Percentiles rank a stretch among this genome's conserved stretches.
These are phyloP conservation scores for Kryphioiulus occultus DNA, from an alignment of 2,888 invertebrate species.

Conservation along the genomic window DNA sequence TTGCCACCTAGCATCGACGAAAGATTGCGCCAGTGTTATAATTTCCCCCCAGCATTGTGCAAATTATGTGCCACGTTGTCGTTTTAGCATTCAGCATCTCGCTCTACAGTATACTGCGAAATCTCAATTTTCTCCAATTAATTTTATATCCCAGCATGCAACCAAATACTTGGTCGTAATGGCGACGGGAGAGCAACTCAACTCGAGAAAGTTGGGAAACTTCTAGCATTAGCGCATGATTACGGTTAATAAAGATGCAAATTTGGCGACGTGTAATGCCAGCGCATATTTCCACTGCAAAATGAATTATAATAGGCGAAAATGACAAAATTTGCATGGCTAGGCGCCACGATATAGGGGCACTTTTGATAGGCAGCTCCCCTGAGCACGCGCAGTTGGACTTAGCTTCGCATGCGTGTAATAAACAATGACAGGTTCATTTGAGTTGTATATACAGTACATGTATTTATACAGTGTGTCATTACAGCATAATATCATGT, in stretches of 20 bases:
- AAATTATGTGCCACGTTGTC: neutral
- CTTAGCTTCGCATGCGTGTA: neutral
- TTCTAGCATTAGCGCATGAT: neutral
- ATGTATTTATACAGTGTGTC: neutral
- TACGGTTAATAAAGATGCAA: constrained; percentile 22
- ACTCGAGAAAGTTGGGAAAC: neutral
- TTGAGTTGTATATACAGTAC: neutral
- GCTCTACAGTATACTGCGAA: neutral
- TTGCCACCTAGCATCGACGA: neutral
- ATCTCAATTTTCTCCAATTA: neutral
- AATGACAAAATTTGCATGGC: neutral
- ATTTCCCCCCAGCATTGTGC: neutral
- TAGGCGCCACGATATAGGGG: neutral
- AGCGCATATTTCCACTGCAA: neutral
- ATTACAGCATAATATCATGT: too few relatives aligned
- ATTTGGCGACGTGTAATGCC: neutral
- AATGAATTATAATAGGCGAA: neutral
- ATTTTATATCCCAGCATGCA: constrained; percentile 10
- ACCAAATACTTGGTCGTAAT: neutral
- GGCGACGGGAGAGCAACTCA: neutral
- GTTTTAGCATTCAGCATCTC: neutral
- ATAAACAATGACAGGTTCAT: neutral
- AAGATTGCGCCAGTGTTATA: neutral
- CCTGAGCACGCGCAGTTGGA: neutral
- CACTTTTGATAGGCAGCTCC: neutral